These are phyloP conservation scores for Papilio elwesi DNA, from an alignment of 2,888 invertebrate genomes.

Conservation along the genomic window DNA sequence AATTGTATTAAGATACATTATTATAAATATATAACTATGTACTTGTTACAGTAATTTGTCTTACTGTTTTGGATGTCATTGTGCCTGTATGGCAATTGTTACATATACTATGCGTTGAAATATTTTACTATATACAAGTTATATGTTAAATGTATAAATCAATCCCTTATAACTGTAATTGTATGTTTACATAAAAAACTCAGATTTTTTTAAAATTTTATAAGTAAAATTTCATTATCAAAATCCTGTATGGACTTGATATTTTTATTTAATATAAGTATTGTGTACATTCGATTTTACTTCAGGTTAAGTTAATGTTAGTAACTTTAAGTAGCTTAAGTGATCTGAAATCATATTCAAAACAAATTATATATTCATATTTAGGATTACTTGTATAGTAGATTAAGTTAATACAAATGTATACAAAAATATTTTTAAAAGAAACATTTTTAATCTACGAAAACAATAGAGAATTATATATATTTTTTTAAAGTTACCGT, in stretches of 20 bases:
- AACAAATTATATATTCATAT: no score
- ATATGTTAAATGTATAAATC: not conserved
- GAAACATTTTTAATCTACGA: conserved; percentile 18
- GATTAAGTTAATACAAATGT: not conserved
- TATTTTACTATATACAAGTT: not conserved
- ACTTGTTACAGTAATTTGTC: not conserved
- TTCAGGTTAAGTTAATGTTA: no score
- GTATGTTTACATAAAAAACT: no score
- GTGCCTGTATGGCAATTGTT: not conserved
- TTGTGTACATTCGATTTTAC: no score
- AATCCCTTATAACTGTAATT: no score
- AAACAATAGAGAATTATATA: conserved; percentile 32
- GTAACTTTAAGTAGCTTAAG: no score
- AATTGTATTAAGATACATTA: no score
- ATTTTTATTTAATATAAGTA: no score
- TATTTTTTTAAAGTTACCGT: conserved; percentile 45
- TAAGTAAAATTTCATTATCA: no score
- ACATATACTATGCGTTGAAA: not conserved
- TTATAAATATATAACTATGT: not conserved
- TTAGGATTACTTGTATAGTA: conserved; percentile 20
- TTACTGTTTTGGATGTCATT: not conserved
- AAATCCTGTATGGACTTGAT: no score
- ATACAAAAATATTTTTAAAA: conserved; percentile 6
- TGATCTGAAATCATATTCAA: no score
- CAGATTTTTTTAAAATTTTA: no score